Evolutionary conservation across 2,113 vertebrate genomes (phyloP).

Genomic region (Nicator chloris): DNA sequence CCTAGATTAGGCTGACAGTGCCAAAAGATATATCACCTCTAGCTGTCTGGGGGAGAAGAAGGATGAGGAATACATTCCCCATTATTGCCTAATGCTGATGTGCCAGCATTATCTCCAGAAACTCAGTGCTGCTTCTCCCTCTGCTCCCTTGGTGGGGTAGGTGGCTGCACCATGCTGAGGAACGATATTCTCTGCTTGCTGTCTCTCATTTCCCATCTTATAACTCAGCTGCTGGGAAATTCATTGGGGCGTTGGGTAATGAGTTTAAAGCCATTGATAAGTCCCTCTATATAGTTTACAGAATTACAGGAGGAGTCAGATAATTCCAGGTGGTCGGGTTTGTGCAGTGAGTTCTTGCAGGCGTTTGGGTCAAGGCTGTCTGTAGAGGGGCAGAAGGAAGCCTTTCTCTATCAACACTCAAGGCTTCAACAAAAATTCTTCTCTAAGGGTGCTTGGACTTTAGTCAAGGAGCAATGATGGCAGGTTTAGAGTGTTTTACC

Average conservation of each 20-base stretch:
- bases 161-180: background rate
- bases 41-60: constrained; percentile 72
- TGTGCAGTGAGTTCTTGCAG: background rate
- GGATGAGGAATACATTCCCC: constrained; percentile 72
- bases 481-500: background rate
- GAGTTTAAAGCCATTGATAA: constrained; percentile 5
- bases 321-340: background rate
- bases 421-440: background rate
- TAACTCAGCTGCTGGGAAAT: background rate
- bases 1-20: constrained; percentile 78
- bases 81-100: constrained; percentile 70
- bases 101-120: constrained; percentile 63
- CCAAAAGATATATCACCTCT: constrained; percentile 75
- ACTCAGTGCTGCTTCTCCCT: background rate
- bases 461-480: background rate
- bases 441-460: background rate
- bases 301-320: background rate
- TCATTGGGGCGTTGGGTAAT: background rate
- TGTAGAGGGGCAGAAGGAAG: background rate
- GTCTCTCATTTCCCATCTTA: background rate
- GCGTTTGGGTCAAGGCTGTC: background rate
- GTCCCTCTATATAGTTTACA: background rate
- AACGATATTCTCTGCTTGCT: background rate
- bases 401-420: background rate
- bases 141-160: background rate